A percentile compares a stretch with the other conserved stretches of the same genome.
Evolutionary conservation across 2,797 vertebrate genomes (phyloP).

Genomic region (Sebastes aleutianus): DNA sequence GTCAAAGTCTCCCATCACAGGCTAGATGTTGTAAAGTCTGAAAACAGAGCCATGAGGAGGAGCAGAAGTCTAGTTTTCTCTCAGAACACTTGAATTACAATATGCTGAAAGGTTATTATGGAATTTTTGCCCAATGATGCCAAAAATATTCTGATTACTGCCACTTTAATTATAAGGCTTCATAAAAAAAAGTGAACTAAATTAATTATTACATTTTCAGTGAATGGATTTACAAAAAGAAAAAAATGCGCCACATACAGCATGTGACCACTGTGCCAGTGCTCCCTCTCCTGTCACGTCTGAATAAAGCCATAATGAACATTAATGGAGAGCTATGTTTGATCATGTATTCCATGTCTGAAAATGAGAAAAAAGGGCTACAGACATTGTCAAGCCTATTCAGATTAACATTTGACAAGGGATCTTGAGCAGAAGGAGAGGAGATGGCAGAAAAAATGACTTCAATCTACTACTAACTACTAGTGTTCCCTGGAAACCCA

Average conservation of each 20-base stretch:
- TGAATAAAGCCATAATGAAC: neutral
- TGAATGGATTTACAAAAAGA: neutral
- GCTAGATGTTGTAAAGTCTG: too few relatives aligned
- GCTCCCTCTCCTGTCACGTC: neutral
- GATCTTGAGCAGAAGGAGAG: neutral
- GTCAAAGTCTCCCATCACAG: too few relatives aligned
- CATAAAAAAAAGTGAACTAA: too few relatives aligned
- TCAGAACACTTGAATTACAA: too few relatives aligned
- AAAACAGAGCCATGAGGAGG: too few relatives aligned
- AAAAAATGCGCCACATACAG: neutral
- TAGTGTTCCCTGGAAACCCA: neutral
- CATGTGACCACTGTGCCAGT: neutral
- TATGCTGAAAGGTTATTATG: too few relatives aligned
- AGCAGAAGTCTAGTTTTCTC: too few relatives aligned
- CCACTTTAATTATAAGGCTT: too few relatives aligned
- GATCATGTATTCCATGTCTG: neutral
- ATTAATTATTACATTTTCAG: too few relatives aligned
- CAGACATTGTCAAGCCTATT: neutral
- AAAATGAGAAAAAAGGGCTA: neutral
- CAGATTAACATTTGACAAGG: neutral
- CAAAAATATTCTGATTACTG: too few relatives aligned
- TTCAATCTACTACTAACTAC: neutral
- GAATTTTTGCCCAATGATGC: too few relatives aligned
- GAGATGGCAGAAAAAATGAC: neutral
- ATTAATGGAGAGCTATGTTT: neutral